phyloP scores from a whole-genome alignment of 2,113 vertebrate species.

The Stictonetta naevosa region DNA sequence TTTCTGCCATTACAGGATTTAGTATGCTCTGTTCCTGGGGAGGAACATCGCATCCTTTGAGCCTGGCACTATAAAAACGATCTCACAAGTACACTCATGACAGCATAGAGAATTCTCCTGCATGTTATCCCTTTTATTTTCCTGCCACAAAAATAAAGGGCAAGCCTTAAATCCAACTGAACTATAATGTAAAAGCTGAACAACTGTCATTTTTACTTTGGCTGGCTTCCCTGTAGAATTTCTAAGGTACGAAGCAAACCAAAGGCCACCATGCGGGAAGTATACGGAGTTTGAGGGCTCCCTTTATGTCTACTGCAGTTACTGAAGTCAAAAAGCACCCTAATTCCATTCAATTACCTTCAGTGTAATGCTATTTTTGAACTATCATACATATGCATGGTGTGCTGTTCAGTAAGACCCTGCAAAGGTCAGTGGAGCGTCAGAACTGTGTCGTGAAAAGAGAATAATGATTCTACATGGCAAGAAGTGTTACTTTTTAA shows the following conservation, averaged over 20 bases:
- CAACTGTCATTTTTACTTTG: background rate
- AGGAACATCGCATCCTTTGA: background rate
- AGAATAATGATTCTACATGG: background rate
- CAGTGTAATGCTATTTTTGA: background rate
- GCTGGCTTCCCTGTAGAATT: background rate
- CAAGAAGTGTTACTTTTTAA: background rate
- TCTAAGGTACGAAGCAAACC: background rate
- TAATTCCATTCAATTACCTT: background rate
- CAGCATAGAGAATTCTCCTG: background rate
- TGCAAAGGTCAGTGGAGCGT: background rate
- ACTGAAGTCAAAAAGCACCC: background rate
- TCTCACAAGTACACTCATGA: background rate
- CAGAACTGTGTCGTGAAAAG: background rate
- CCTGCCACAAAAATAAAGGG: background rate
- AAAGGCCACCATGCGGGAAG: background rate
- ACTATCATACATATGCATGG: background rate
- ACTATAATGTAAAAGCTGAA: background rate
- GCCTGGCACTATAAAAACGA: background rate
- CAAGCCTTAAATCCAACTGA: background rate
- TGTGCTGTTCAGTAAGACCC: background rate
- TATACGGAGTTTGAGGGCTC: background rate
- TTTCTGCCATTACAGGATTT: background rate
- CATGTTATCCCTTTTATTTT: constrained; percentile 14
- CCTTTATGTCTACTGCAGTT: background rate
- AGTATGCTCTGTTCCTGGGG: background rate